These are phyloP conservation scores for Drosophila ohnishii DNA, from an alignment of 1,140 invertebrate genomes.

Conservation along the genomic window DNA sequence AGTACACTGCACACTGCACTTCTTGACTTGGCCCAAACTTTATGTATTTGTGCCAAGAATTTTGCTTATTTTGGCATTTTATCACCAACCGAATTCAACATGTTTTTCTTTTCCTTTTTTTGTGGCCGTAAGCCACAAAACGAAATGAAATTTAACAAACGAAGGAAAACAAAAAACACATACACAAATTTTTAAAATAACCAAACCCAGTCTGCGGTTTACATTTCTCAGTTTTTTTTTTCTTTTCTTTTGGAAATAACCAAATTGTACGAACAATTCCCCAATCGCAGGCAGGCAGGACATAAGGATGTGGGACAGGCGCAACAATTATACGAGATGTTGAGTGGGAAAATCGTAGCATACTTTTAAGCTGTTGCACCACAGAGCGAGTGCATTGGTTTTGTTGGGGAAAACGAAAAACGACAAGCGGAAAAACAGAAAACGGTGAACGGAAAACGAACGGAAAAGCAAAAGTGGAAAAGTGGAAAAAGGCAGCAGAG, in stretches of 20 bases:
- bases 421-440: conserved; percentile 7
- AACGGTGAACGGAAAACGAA: conserved; percentile 1
- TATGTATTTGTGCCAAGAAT: conserved; percentile 17
- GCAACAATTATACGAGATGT: conserved; percentile 48
- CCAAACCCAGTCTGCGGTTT: conserved; percentile 21
- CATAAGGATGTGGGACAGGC: conserved; percentile 17
- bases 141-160: conserved; percentile 15
- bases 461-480: conserved; percentile 17
- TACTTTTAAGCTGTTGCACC: conserved; percentile 76
- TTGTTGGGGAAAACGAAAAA: conserved; percentile 10
- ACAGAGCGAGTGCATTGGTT: conserved; percentile 40
- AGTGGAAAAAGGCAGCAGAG: conserved; percentile 7
- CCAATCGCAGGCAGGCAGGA: conserved; percentile 2
- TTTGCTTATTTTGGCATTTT: conserved; percentile 17
- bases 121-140: conserved; percentile 21
- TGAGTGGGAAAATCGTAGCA: conserved; percentile 52
- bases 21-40: conserved; percentile 5
- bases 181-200: conserved; percentile 22
- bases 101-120: neutral
- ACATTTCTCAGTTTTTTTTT: neutral
- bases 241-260: neutral
- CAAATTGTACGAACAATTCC: conserved; percentile 10
- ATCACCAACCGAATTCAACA: conserved; percentile 5
- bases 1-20: conserved; percentile 18
- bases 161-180: neutral